Conservation (phyloP, 2,113 vertebrate species). For the Ceyx margarethae region DNA sequence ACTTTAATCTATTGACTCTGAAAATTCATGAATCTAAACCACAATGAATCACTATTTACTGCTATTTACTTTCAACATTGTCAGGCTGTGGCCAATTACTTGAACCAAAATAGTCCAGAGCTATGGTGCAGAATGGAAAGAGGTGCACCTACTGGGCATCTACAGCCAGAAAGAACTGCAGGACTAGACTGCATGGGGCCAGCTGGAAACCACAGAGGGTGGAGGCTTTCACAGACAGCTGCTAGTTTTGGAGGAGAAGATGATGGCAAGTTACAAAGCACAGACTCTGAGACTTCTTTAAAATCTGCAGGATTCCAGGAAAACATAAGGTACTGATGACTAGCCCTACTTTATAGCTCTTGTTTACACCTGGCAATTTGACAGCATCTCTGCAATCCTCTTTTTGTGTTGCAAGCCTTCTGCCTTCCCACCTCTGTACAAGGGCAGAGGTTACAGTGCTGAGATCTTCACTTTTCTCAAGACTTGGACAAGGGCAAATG, state of each 20-base stretch:
- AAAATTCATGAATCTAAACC: background rate
- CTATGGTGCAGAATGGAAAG: background rate
- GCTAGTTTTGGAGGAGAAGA: background rate
- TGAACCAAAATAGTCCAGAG: background rate
- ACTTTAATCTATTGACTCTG: background rate
- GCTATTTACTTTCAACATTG: background rate
- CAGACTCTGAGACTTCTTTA: background rate
- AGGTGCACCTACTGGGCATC: background rate
- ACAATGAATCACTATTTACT: slow-evolving; percentile 7
- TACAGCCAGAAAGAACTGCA: background rate
- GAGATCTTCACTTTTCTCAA: background rate
- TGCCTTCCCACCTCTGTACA: background rate
- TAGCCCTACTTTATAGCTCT: background rate
- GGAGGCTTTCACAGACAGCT: background rate
- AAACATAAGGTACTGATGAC: background rate
- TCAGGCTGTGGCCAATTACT: background rate
- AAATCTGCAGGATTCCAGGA: background rate
- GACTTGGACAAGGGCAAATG: background rate
- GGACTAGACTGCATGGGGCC: background rate
- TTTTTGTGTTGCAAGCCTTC: background rate
- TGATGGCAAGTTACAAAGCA: background rate
- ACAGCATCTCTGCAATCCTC: background rate
- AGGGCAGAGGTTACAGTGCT: background rate
- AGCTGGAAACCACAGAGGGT: background rate
- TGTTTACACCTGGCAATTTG: background rate